Base-by-base conservation (phyloP, 2,113 vertebrate genomes). In the Pipra filicauda region DNA sequence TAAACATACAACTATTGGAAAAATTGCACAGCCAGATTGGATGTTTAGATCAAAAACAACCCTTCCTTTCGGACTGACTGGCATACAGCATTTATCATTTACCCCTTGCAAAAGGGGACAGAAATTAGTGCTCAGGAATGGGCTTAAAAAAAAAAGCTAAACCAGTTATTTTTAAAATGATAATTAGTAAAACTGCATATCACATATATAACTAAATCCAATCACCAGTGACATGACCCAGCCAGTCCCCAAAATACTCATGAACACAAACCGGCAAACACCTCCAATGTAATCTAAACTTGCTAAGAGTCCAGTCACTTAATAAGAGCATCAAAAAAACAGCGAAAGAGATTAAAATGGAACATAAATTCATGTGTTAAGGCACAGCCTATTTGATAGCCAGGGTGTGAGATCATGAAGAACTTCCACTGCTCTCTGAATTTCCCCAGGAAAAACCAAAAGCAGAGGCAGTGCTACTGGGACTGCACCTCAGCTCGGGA, bases 141-240 rank as follows among this genome's bases (percentile, higher is more conserved):
- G 41, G 11, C 37, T 76, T n/a, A 6, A 3, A 14, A 78, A 75
- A 75, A 67, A 55, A 52, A 52, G 18, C 14, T 24, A n/a, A 52
- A n/a, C 1, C 3, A 59, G 6, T 26, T 48, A 11, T 27, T 54
- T 74, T 70, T 2, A 6, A 81, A 82, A 28, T 7, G 0, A 9
- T 12, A 19, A 61, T 49, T 35, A 44, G 15, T 17, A 80, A 54
- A 85, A 49, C 11, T 22, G 9, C 26, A 0, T 13, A 46, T 16
- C 19, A n/a, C 11, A 20, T 8, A 2, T 1, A 3, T 11, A 49
- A 58, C 11, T 54, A 35, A 55, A 72, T 52, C 52, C 23, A 5
- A 75, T 23, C 39, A 75, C 33, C 19, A 62, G 5, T 6, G 11
- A 57, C 61, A 71, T 21, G 24, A 24, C 39, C 8, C 35, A 85